A percentile compares a stretch with the other conserved stretches of the same genome.
Evolutionary conservation across 2,797 vertebrate genomes (phyloP).

Genomic region (Petrocephalus sullivani): DNA sequence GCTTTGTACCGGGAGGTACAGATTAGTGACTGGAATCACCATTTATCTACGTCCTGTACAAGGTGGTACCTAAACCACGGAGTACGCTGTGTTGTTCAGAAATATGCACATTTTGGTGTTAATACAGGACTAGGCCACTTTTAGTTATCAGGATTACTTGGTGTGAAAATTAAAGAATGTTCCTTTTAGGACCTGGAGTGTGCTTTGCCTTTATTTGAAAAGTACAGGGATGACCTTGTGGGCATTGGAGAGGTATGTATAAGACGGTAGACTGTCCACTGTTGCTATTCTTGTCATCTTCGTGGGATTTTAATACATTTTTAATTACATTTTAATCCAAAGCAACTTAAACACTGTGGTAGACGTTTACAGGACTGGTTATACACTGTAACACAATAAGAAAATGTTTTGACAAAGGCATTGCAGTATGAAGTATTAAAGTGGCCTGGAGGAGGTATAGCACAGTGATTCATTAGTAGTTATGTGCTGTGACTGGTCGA

Average conservation of each 20-base stretch:
- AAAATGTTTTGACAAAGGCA: neutral
- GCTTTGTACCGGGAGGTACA: neutral
- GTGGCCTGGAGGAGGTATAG: neutral
- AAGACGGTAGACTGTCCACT: neutral
- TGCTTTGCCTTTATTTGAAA: conserved; percentile 45
- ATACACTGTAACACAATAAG: neutral
- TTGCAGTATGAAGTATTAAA: neutral
- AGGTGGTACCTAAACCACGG: neutral
- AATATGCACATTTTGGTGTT: neutral
- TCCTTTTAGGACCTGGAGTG: conserved; percentile 48
- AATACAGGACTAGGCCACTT: neutral
- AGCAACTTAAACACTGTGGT: neutral
- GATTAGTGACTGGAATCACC: neutral
- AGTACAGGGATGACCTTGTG: conserved; percentile 45
- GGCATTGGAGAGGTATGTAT: conserved; percentile 43
- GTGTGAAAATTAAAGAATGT: neutral
- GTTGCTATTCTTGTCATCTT: neutral
- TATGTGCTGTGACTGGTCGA: neutral
- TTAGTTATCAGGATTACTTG: neutral
- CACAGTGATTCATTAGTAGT: neutral
- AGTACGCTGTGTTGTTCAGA: neutral
- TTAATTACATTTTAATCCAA: neutral
- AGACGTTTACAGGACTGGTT: neutral
- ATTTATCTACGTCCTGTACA: neutral
- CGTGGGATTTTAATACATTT: neutral